Evolutionary conservation across 1,140 invertebrate genomes (phyloP).

Genomic region (Panulirus ornatus): DNA sequence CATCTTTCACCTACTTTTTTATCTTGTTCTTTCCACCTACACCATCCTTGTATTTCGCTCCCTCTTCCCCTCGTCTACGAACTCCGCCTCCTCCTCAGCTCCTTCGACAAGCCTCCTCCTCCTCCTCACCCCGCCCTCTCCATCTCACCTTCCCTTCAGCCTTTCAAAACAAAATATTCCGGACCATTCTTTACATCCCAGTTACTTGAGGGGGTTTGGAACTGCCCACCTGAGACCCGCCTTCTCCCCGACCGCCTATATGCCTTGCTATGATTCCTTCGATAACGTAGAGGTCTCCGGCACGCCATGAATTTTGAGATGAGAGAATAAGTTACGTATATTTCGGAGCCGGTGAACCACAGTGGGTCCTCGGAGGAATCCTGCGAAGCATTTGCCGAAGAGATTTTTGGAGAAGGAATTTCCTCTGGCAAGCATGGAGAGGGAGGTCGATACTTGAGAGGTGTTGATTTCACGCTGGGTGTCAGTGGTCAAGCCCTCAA

Average conservation of each 20-base stretch:
- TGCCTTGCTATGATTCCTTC: background rate
- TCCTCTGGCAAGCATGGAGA: too few relatives aligned
- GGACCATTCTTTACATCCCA: background rate
- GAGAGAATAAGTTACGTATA: background rate
- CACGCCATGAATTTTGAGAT: background rate
- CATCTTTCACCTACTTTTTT: background rate
- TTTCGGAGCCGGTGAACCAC: background rate
- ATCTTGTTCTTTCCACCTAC: background rate
- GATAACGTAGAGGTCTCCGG: background rate
- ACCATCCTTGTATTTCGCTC: background rate
- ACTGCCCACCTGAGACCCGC: background rate
- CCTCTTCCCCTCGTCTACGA: background rate
- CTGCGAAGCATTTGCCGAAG: too few relatives aligned
- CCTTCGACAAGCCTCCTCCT: background rate
- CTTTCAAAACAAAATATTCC: background rate
- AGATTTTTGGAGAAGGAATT: too few relatives aligned
- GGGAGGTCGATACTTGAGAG: too few relatives aligned
- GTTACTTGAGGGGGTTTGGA: background rate
- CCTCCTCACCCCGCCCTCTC: background rate
- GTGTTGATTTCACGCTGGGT: too few relatives aligned
- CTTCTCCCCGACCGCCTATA: background rate
- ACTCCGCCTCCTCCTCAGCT: background rate
- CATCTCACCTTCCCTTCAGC: too few relatives aligned
- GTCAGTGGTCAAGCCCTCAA: too few relatives aligned
- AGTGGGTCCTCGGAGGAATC: background rate